These are phyloP conservation scores for Liodrosophila aerea DNA, from an alignment of 2,888 invertebrate genomes.

Conservation along the genomic window DNA sequence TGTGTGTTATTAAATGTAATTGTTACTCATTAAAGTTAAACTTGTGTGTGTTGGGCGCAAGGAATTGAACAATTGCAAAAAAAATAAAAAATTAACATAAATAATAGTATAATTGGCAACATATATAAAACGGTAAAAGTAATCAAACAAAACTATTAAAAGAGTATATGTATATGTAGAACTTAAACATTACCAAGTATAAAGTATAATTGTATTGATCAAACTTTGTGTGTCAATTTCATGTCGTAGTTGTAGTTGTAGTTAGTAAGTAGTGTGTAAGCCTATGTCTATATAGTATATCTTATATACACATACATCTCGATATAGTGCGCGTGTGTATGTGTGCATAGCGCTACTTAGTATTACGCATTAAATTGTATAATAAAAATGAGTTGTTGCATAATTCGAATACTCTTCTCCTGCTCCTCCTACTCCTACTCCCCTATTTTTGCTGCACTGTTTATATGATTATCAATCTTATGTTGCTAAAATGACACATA, in stretches of 20 bases:
- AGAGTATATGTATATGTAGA: slow-evolving; percentile 19
- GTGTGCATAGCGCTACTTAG: slow-evolving; percentile 50
- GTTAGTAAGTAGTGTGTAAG: too few species aligned
- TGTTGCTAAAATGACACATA: slow-evolving; percentile 66
- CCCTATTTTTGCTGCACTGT: slow-evolving; percentile 11
- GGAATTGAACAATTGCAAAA: slow-evolving; percentile 40
- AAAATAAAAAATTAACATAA: slow-evolving; percentile 44
- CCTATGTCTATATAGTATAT: slow-evolving; percentile 21
- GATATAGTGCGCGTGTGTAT: too few species aligned
- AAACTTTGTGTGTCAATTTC: slow-evolving; percentile 13
- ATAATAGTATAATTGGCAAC: slow-evolving; percentile 47
- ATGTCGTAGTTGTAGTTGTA: too few species aligned
- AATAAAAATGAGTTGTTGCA: slow-evolving; percentile 55
- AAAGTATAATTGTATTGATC: too few species aligned
- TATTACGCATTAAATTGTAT: slow-evolving; percentile 43
- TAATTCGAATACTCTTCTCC: slow-evolving; percentile 63
- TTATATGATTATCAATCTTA: slow-evolving; percentile 34
- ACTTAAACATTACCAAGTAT: slow-evolving; percentile 9
- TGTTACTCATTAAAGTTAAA: slow-evolving; percentile 34
- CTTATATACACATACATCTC: too few species aligned
- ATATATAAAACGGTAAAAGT: slow-evolving; percentile 20
- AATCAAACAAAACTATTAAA: slow-evolving; percentile 29
- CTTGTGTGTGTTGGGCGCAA: slow-evolving; percentile 19
- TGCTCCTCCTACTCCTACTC: not conserved
- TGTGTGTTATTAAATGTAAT: slow-evolving; percentile 29